Evolutionary conservation across 2,797 vertebrate species (phyloP), one percentile per base, ranked within the genome.

Genomic region (Falco peregrinus): DNA sequence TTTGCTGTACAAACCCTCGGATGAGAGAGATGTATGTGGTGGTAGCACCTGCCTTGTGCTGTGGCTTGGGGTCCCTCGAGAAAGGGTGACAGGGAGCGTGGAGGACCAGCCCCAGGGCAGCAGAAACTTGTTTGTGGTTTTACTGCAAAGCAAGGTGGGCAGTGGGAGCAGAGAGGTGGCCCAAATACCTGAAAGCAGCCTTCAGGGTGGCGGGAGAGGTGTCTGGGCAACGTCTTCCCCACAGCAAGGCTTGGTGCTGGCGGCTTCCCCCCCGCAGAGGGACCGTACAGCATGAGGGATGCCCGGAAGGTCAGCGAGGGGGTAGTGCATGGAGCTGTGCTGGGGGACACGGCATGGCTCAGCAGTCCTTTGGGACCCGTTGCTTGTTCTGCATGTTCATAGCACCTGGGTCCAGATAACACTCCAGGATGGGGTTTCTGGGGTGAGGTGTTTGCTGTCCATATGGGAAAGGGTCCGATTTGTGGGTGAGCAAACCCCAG

Each of bases 241-340:
- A 0, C 1, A 1, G 11, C 53, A 84, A 60, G 41, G 24, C 47
- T 61, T 39, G 33, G 29, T 37, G 64, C 73, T 48, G 39, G 8
- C 68, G 45, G 33, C 41, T 56, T 86, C 28, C 33, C 22, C 22
- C 9, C 4, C 0, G 2, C 45, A 11, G 6, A 12, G 37, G 65
- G 57, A 16, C 59, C 2, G 0, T 4, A 10, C 35, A 26, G 59
- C 9, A 71, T 41, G 41, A 45, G 33, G 20, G 10, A 7, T 56
- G 37, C 31, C n/a, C 3, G 0, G 35, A 79, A 33, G 9, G 53
- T 60, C 8, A 6, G 25, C 0, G 0, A n/a, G 10, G 33, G 25
- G 37, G 39, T 5, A 29, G 37, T 39, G 37, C 10, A 0, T 9
- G 45, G 73, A n/a, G 67, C 2, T 9, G 5, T 77, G 43, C 28